Percentiles rank a stretch among this genome's conserved stretches.
phyloP scores from a whole-genome alignment of 2,888 invertebrate species.

The Orgyia antiqua region DNA sequence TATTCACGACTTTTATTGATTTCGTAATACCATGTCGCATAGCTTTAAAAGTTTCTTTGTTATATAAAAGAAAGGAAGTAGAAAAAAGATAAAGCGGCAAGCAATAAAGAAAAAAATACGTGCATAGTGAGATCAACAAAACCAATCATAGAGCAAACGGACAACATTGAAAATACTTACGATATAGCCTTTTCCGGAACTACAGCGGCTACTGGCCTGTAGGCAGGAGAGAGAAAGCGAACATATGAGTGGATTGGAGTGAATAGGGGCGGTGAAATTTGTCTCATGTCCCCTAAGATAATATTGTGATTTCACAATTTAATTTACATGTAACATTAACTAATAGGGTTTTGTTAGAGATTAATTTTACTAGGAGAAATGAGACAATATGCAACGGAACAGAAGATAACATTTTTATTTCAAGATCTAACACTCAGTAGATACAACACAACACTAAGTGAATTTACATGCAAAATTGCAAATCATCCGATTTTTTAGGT shows the following conservation, averaged over 20 bases:
- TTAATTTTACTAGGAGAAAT: conserved; percentile 39
- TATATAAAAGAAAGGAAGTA: neutral
- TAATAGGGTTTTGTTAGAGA: conserved; percentile 2
- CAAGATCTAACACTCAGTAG: conserved; percentile 44
- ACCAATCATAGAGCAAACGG: conserved; percentile 41
- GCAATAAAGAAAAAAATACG: too few species aligned
- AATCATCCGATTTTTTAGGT: conserved; percentile 9
- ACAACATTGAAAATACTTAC: conserved; percentile 84
- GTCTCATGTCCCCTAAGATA: conserved; percentile 57
- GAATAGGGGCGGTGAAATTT: conserved; percentile 56
- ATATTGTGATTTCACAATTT: conserved; percentile 20
- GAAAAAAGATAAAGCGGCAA: too few species aligned
- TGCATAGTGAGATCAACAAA: conserved; percentile 38
- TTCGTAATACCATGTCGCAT: conserved; percentile 12
- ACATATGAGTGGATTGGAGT: conserved; percentile 73
- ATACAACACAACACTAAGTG: conserved; percentile 47
- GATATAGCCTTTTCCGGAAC: conserved; percentile 96
- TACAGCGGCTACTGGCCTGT: conserved; percentile 94
- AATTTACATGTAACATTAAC: conserved; percentile 8
- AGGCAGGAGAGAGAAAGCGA: conserved; percentile 78
- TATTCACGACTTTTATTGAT: conserved; percentile 18
- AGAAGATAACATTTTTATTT: conserved; percentile 32
- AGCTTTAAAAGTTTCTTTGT: neutral
- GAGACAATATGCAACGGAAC: conserved; percentile 49
- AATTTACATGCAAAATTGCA: conserved; percentile 47